Conservation (phyloP, 1,140 invertebrate genomes). For the Protaetia brevitarsis region DNA sequence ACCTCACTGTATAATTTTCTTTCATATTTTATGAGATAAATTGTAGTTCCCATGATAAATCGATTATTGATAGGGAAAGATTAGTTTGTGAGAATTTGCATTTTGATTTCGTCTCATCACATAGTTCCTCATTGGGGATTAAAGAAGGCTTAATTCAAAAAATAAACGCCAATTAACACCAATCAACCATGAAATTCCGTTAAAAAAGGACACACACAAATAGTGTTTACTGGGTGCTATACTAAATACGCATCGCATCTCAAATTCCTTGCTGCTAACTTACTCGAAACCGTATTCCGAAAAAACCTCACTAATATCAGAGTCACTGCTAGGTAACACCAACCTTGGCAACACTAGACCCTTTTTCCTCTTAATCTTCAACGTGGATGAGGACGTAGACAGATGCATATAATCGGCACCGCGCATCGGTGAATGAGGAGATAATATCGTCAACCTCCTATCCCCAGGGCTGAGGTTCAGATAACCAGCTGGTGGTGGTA, state of each 20-base stretch:
- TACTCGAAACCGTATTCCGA: conserved; percentile 61
- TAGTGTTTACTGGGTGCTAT: background rate
- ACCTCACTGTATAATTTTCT: no score
- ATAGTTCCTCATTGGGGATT: no score
- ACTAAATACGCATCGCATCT: conserved; percentile 49
- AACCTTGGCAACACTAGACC: conserved; percentile 72
- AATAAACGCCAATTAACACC: no score
- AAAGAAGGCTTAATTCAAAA: no score
- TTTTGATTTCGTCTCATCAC: no score
- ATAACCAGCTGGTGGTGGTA: conserved; percentile 58
- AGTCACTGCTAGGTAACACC: conserved; percentile 68
- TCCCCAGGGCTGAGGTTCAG: conserved; percentile 54
- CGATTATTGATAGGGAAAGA: no score
- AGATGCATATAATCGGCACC: conserved; percentile 60
- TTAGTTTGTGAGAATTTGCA: no score
- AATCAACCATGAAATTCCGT: no score
- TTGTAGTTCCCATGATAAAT: no score
- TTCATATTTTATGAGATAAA: no score
- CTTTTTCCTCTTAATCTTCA: conserved; percentile 67
- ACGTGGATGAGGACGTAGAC: conserved; percentile 51
- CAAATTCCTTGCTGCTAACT: no score
- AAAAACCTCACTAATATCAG: conserved; percentile 61
- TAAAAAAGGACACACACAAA: no score
- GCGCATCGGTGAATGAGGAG: conserved; percentile 67
- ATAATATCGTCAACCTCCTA: conserved; percentile 66